Evolutionary conservation across 37 sponge, comb jelly and placozoan genomes (phyloP), one percentile per base, ranked within the genome.

Genomic region (Aphrocallistes beatrix): DNA sequence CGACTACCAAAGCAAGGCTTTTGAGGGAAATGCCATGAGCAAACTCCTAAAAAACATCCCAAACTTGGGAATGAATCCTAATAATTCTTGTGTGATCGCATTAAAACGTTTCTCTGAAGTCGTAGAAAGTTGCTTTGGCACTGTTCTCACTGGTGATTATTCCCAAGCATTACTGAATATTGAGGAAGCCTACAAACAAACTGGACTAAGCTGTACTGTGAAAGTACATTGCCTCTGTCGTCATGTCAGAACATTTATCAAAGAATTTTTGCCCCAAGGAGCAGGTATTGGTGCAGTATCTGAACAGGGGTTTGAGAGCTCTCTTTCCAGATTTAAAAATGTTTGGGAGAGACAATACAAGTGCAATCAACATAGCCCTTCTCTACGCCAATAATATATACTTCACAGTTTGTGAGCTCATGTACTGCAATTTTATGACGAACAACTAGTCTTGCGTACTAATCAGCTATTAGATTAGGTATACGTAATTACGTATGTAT

Each of bases 251-350:
- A 42, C 45, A 42, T 42, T 42, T 42, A 42, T 42, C 13, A 13
- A 42, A 42, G 10, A 42, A 13, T 42, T 42, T 42, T 13, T 42
- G 45, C 45, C 45, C 13, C 45, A 42, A 42, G 75, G 75, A 32
- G 34, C 75, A 6, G 75, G 75, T 1, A 3, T 60, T 60, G 75
- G 75, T 32, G 25, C 75, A 60, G 1, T 3, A 6, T 60, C 75
- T 19, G 75, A 60, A 60, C 75, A 60, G 34, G 75, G 17, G 75
- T 60, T 60, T 60, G 75, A 60, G 34, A 60, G 75, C n/a, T 60
- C 75, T 32, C 75, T 25, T 60, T 60, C 75, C 32, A 60, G 34
- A 60, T 60, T 60, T 28, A 60, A 60, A n/a, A 60, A 28, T 21
- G 34, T 60, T 60, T 60, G 75, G 75, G 75, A 60, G 13, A 42